phyloP scores from a whole-genome alignment of 2,888 invertebrate species.

The Hirtodrosophila duncani region DNA sequence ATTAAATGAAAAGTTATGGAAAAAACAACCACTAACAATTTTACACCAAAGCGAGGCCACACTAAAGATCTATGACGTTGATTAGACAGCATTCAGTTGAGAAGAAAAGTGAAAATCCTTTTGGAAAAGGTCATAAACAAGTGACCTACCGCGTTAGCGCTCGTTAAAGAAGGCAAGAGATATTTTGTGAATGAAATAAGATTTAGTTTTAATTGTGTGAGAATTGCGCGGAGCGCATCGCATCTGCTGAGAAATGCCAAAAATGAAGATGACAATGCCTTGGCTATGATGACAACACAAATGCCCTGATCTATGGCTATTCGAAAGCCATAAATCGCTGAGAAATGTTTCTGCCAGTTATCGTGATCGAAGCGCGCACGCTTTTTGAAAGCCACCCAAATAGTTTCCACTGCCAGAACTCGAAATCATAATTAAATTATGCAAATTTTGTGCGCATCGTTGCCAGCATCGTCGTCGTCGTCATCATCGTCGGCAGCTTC shows the following conservation, averaged over 20 bases:
- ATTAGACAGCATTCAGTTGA: slow-evolving; percentile 45
- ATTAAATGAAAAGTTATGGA: slow-evolving; percentile 73
- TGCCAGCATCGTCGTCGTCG: slow-evolving; percentile 37
- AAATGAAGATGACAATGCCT: neutral
- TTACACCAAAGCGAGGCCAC: slow-evolving; percentile 20
- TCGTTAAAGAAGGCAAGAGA: slow-evolving; percentile 37
- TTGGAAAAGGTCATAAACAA: slow-evolving; percentile 26
- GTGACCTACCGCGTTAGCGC: slow-evolving; percentile 17
- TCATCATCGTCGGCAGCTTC: slow-evolving; percentile 42
- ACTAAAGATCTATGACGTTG: slow-evolving; percentile 48
- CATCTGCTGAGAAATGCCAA: neutral
- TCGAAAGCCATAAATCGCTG: slow-evolving; percentile 51
- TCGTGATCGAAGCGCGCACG: too few species aligned
- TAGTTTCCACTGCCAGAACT: slow-evolving; percentile 47
- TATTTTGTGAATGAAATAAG: slow-evolving; percentile 52
- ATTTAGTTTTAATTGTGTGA: slow-evolving; percentile 53
- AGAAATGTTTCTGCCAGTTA: slow-evolving; percentile 44
- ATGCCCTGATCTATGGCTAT: slow-evolving; percentile 55
- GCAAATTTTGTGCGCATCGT: slow-evolving; percentile 52
- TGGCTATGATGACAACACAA: slow-evolving; percentile 28
- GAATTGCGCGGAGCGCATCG: slow-evolving; percentile 24
- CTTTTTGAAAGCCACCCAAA: slow-evolving; percentile 32
- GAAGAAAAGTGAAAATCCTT: slow-evolving; percentile 49
- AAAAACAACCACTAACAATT: slow-evolving; percentile 34
- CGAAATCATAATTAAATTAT: slow-evolving; percentile 70